A percentile compares a stretch with the other conserved stretches of the same genome.
These are phyloP conservation scores for Nasonia oneida DNA, from an alignment of 2,888 invertebrate species.

Conservation along the genomic window DNA sequence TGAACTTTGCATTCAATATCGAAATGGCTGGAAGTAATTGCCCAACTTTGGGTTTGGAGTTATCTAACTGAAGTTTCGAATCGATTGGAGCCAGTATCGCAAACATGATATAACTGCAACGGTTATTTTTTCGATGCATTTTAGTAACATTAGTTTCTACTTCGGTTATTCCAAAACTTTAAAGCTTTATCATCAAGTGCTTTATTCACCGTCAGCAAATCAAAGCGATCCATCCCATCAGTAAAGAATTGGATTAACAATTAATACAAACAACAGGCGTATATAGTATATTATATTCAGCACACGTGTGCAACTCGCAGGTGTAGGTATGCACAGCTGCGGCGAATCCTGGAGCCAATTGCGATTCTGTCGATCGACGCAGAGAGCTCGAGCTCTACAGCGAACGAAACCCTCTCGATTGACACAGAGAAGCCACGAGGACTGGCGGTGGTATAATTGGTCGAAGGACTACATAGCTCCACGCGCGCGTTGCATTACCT, in stretches of 20 bases:
- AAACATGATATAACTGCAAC: no score
- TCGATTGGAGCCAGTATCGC: no score
- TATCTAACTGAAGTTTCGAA: neutral
- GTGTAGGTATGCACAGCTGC: neutral
- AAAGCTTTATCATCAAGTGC: no score
- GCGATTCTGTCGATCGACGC: neutral
- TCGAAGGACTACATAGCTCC: neutral
- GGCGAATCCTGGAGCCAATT: neutral
- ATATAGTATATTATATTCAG: neutral
- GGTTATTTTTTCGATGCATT: no score
- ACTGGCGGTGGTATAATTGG: neutral
- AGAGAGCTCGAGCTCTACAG: neutral
- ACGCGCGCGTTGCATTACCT: neutral
- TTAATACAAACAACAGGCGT: neutral
- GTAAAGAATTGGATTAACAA: no score
- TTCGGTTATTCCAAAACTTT: no score
- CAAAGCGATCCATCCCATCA: no score
- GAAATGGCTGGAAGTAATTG: neutral
- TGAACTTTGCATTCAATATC: slow-evolving; percentile 1
- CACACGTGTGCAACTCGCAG: neutral
- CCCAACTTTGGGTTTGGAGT: no score
- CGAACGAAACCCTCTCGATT: slow-evolving; percentile 1
- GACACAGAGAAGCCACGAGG: neutral
- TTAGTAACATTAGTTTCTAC: no score
- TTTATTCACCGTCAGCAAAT: no score